These are phyloP conservation scores for Sebastes melanostomus DNA, from an alignment of 2,797 vertebrate genomes.

Conservation along the genomic window DNA sequence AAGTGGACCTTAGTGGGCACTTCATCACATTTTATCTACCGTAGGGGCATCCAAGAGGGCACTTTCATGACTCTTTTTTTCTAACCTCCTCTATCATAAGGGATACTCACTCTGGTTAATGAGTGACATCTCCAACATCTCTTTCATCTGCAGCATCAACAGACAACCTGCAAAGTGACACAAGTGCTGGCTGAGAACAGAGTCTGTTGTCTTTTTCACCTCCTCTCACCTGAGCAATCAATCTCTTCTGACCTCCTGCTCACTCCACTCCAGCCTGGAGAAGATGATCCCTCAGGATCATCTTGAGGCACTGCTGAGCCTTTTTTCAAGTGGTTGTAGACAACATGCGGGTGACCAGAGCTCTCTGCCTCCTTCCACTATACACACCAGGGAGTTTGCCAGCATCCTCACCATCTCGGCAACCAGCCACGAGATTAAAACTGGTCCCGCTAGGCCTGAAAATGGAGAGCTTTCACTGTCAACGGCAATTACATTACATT, in stretches of 20 bases:
- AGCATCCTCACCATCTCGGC: background rate
- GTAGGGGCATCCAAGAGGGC: no score
- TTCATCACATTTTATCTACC: no score
- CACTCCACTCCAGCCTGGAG: slow-evolving; percentile 1
- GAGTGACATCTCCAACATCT: slow-evolving; percentile 22
- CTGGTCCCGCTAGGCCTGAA: background rate
- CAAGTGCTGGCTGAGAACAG: slow-evolving; percentile 1
- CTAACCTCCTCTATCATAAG: background rate
- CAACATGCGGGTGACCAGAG: slow-evolving; percentile 4
- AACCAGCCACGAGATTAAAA: background rate
- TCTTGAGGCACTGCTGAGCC: slow-evolving; percentile 1
- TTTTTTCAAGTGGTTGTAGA: slow-evolving; percentile 38
- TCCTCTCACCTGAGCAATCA: slow-evolving; percentile 31
- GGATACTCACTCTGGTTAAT: slow-evolving; percentile 3
- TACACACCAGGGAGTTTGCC: background rate
- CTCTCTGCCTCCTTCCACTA: background rate
- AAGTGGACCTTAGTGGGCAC: no score
- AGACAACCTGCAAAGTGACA: slow-evolving; percentile 22
- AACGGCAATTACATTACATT: background rate
- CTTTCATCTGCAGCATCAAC: slow-evolving; percentile 21
- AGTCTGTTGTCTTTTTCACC: slow-evolving; percentile 25
- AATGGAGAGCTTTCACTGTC: background rate
- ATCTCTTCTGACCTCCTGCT: slow-evolving; percentile 42
- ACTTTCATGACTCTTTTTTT: no score
- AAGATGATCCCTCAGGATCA: slow-evolving; percentile 35